Evolutionary conservation across 2,888 invertebrate genomes (phyloP), one percentile per base, ranked within the genome.

Genomic region (Julus scandinavius): DNA sequence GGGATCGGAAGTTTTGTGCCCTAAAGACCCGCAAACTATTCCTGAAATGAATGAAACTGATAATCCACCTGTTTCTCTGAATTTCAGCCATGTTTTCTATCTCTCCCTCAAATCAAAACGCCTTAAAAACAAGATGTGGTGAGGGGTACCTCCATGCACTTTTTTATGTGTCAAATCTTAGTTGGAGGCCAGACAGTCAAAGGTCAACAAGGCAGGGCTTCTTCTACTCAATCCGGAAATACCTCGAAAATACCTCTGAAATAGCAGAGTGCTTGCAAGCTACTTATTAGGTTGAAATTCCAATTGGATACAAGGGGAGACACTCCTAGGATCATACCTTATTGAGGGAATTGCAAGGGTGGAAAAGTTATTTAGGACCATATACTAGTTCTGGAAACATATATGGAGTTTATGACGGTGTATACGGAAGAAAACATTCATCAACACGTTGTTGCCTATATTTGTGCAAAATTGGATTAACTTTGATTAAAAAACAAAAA

Each of bases 191-290:
- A 49, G 85, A 85, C 85, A 85, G 72, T 85, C n/a, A 49, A 85
- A 85, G 85, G 85, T 85, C 85, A 85, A 85, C 85, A 85, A 41
- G 85, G 85, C 85, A 85, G 85, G 85, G 85, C 85, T 85, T 85
- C 49, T 85, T 85, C 9, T 41, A 17, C 85, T 15, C 9, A 85
- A 85, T 85, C 85, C 85, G 85, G 85, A 85, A 85, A 85, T 85
- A 20, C 85, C 85, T 85, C 6, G 5, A 3, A 85, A 49, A 85
- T 85, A n/a, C 9, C 49, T 85, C 17, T 11, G 29, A 29, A 29
- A 29, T 29, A 29, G 29, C 29, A 9, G 84, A 84, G 45, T 63
- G 63, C 45, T 45, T 45, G 5, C 1, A 7, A 7, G 45, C 5
- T 45, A 45, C 6, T 45, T 45, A 45, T 45, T 63, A 5, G n/a